Evolutionary conservation across 2,888 invertebrate species (phyloP).

Genomic region (Limnephilus lunatus): DNA sequence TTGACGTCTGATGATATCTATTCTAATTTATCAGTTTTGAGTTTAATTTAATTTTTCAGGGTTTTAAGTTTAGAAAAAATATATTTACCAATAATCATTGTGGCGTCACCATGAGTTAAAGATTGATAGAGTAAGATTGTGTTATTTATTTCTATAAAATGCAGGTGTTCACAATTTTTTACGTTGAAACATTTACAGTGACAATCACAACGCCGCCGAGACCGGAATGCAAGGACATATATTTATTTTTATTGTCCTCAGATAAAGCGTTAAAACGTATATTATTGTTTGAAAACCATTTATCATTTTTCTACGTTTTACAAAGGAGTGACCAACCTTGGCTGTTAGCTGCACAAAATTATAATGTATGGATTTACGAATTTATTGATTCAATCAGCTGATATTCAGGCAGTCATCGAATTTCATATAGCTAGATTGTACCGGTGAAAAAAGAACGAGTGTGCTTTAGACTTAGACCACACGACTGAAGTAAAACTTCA

Average conservation of each 20-base stretch:
- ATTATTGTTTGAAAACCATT: neutral
- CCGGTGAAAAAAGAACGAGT: neutral
- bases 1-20: no score
- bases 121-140: neutral
- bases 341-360: neutral
- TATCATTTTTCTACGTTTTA: neutral
- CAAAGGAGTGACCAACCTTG: neutral
- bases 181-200: neutral
- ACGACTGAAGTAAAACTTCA: no score
- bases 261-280: neutral
- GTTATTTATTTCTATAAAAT: neutral
- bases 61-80: neutral
- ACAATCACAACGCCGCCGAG: neutral
- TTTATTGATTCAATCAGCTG: neutral
- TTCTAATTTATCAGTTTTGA: neutral
- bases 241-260: neutral
- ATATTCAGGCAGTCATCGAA: neutral
- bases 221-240: neutral
- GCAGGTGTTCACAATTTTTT: neutral
- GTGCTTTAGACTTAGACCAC: no score
- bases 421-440: neutral
- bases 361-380: neutral
- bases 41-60: neutral
- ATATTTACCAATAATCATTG: neutral
- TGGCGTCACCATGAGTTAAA: neutral